These are phyloP conservation scores for Drepana arcuata DNA, from an alignment of 1,140 invertebrate genomes.

Conservation along the genomic window DNA sequence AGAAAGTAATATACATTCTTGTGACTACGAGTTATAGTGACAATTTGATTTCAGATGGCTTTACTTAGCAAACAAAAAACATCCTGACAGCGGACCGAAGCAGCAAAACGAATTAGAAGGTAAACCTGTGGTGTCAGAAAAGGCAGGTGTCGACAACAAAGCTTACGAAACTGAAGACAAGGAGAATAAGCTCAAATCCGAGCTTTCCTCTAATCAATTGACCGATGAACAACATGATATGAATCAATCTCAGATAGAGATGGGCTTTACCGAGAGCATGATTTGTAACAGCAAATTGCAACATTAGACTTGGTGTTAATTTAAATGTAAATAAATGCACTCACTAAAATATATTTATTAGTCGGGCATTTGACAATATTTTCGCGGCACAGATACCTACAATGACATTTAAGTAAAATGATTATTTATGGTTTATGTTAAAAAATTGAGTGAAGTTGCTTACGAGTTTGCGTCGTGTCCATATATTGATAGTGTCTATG, in stretches of 20 bases:
- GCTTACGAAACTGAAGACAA: slow-evolving; percentile 46
- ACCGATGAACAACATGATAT: slow-evolving; percentile 15
- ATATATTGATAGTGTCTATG: no score
- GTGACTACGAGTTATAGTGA: no score
- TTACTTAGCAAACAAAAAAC: slow-evolving; percentile 58
- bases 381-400: no score
- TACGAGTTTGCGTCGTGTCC: no score
- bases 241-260: slow-evolving; percentile 53
- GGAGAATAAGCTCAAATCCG: slow-evolving; percentile 5
- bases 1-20: no score
- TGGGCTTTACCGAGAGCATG: slow-evolving; percentile 59
- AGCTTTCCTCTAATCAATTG: slow-evolving; percentile 5
- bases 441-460: no score
- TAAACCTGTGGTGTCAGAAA: slow-evolving; percentile 21
- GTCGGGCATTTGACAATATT: no score
- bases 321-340: no score
- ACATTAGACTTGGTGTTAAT: slow-evolving; percentile 4
- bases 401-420: no score
- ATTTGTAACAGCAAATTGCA: slow-evolving; percentile 52
- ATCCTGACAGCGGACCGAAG: slow-evolving; percentile 15
- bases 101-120: slow-evolving; percentile 11
- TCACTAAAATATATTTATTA: no score
- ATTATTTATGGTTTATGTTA: no score
- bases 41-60: slow-evolving; percentile 48
- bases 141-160: slow-evolving; percentile 46